Base-by-base conservation (phyloP, 2,888 invertebrate genomes). In the Neocrepidodera transversa region DNA sequence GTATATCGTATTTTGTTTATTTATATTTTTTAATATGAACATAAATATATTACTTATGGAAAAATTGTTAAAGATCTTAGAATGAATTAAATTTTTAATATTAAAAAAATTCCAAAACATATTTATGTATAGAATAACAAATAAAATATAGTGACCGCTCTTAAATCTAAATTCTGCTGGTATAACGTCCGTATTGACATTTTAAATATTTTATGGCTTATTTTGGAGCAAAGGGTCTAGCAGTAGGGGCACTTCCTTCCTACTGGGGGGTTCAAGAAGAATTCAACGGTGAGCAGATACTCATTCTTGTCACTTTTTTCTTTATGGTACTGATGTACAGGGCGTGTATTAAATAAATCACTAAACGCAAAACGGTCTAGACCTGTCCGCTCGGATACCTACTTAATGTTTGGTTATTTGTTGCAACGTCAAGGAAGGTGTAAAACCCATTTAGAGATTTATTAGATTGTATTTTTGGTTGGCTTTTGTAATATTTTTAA, bases 141-240 rank as follows among this genome's bases (percentile, higher is more conserved):
- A 60, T 65, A 69, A 71, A 68, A 69, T 71, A 67, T 68, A 58
- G 66, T 68, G 67, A 62, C 62, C 62, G 64, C 70, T 66, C 72
- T 49, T 72, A 71, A 73, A 71, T 72, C 70, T 70, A 69, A 73
- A 74, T 74, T 74, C 35, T 73, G 72, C 71, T 69, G 65, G 16
- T 69, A 68, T 68, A 71, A 71, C 71, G 72, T 71, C 69, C 45
- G 71, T 72, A 74, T 73, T 74, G 74, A 74, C 74, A 71, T 74
- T 72, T 72, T 72, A 72, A 67, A 70, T 72, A 71, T 73, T 75
- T 75, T 75, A 75, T 74, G 70, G 73, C 73, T 74, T 70, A 74
- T 72, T 75, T 70, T 69, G 58, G 68, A 66, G 68, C 68, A 62
- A 58, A 60, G 59, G 64, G 66, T 56, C 60, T 58, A 62, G 48